phyloP scores from a whole-genome alignment of 2,888 invertebrate genomes.

The Chrysomela aeneicollis region DNA sequence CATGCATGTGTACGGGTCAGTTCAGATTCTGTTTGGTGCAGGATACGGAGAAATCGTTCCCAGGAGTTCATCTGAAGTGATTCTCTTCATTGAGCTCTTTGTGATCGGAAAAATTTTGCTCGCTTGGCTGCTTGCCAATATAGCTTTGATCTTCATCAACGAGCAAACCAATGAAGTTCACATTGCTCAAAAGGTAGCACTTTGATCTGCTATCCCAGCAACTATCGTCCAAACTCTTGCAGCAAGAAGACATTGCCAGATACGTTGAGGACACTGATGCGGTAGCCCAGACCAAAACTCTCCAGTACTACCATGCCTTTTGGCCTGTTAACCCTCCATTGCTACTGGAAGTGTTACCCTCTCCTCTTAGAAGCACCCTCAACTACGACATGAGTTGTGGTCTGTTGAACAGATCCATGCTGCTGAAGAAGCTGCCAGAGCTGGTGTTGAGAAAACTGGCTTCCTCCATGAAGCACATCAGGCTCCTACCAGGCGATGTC shows the following conservation, averaged over 20 bases:
- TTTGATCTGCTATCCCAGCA: not conserved
- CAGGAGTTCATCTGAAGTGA: constrained; percentile 23
- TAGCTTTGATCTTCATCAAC: constrained; percentile 29
- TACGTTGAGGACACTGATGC: constrained; percentile 62
- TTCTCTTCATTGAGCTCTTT: constrained; percentile 21
- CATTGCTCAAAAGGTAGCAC: constrained; percentile 27
- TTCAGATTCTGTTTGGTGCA: constrained; percentile 58
- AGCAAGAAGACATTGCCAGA: constrained; percentile 43
- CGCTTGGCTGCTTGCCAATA: constrained; percentile 22
- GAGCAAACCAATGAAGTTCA: constrained; percentile 19
- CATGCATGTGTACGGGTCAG: constrained; percentile 53
- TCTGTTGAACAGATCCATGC: constrained; percentile 63
- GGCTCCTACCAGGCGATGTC: constrained; percentile 65
- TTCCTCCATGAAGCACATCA: constrained; percentile 64
- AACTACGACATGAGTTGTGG: constrained; percentile 65
- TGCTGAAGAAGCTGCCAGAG: constrained; percentile 65
- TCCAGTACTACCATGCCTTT: constrained; percentile 64
- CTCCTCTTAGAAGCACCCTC: constrained; percentile 65
- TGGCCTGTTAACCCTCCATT: constrained; percentile 65
- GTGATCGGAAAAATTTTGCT: constrained; percentile 25
- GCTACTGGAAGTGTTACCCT: constrained; percentile 61
- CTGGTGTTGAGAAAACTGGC: constrained; percentile 65
- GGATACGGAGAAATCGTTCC: constrained; percentile 42
- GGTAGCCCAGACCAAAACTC: constrained; percentile 60
- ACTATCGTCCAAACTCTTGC: not conserved